phyloP scores from a whole-genome alignment of 2,113 vertebrate genomes.

The Mastomys natalensis region DNA sequence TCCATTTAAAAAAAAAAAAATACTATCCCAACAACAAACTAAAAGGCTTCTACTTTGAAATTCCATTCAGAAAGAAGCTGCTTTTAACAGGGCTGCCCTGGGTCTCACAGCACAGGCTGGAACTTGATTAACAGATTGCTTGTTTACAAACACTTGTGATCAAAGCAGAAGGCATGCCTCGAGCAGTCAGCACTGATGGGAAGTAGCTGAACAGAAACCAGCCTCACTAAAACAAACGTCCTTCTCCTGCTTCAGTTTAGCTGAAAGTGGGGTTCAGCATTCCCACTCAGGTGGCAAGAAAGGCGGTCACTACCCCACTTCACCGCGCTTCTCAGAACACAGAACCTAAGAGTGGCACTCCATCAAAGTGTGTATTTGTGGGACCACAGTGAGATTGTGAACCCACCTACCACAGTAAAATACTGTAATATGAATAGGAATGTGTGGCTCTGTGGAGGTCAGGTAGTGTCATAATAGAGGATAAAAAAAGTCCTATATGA shows the following conservation, averaged over 20 bases:
- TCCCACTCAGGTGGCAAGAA: not conserved
- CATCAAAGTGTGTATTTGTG: not conserved
- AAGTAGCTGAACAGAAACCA: not conserved
- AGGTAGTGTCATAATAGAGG: not conserved
- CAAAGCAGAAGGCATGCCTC: constrained; percentile 37
- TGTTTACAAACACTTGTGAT: constrained; percentile 54
- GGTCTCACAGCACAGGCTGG: not conserved
- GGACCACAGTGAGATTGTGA: not conserved
- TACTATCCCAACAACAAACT: not conserved
- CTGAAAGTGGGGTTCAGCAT: not conserved
- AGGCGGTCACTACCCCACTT: not conserved
- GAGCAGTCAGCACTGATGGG: not conserved
- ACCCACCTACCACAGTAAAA: not conserved
- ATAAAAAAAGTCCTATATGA: not conserved
- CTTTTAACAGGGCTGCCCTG: not conserved
- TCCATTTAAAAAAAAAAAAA: not conserved
- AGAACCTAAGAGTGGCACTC: not conserved
- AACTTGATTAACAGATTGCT: constrained; percentile 20
- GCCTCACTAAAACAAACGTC: not conserved
- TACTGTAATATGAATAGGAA: too few relatives aligned
- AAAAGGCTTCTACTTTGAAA: not conserved
- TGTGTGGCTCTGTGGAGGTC: not conserved
- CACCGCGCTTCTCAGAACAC: not conserved
- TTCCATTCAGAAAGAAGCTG: not conserved
- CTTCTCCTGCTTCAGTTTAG: not conserved